Evolutionary conservation across 1,140 invertebrate species (phyloP), one percentile per base, ranked within the genome.

Genomic region (Meloidogyne floridensis): DNA sequence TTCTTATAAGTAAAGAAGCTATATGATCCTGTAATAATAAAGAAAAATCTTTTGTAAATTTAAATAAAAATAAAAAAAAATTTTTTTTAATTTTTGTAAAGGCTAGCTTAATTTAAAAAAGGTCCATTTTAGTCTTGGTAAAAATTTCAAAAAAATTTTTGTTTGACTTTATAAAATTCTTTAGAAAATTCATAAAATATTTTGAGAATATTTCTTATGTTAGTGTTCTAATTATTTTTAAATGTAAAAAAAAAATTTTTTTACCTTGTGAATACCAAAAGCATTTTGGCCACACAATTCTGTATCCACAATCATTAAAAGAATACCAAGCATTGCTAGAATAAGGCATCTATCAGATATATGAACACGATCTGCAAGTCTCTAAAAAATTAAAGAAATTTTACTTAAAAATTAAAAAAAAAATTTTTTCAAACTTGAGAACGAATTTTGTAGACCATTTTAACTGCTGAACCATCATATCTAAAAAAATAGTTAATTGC

Each of bases 361-460:
- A 18, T 77, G 47, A 15, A 87, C 87, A 59, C 87, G 81, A 59
- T 87, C 85, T 47, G 80, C 82, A 32, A 89, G 69, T 75, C 88
- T 84, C 77, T 89, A 87, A 13, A 87, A 13, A 47, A 54, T 15
- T n/a, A 70, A 47, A 13, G n/a, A 9, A 9, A 65, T n/a, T 70
- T 2, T 65, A 53, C 18, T 70, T 42, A 15, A 20, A 18, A 59
- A 78, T 54, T 8, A 70, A 10, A 70, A n/a, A 20, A 10, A 42
- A 59, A 71, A 8, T 15, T 6, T 65, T 65, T 65, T 11, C 8
- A 54, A n/a, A 72, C 77, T 53, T 79, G 77, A 10, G 87, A 87
- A 20, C 89, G 82, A 32, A 90, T 88, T 80, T 87, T 84, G 77
- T 89, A 89, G 13, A 89, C 83, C 85, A 90, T 86, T 78, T 90